Evolutionary conservation across 2,113 vertebrate genomes (phyloP).

Genomic region (Corythornis cristatus): DNA sequence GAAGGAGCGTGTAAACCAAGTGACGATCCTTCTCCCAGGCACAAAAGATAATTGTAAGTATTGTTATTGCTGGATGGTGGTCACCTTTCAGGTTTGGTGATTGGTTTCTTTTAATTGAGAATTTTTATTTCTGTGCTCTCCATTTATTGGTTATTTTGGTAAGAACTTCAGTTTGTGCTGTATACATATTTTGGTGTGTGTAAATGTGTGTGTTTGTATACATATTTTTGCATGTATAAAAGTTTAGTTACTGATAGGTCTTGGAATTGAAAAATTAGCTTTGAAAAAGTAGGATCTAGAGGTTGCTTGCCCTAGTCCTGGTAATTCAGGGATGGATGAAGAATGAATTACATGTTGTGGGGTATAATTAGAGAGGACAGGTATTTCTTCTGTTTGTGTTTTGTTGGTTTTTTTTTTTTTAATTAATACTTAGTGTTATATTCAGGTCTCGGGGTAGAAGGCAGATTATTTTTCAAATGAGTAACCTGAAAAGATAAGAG

Average conservation of each 20-base stretch:
- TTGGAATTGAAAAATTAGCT: not conserved
- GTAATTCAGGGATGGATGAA: not conserved
- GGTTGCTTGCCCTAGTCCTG: not conserved
- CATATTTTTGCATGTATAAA: not conserved
- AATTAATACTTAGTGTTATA: not conserved
- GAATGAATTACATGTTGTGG: not conserved
- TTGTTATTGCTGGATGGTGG: not conserved
- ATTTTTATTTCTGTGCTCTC: not conserved
- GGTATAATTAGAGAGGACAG: not conserved
- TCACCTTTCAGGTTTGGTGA: not conserved
- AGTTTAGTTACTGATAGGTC: not conserved
- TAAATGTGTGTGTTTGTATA: not conserved
- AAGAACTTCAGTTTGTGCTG: not conserved
- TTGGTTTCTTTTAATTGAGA: not conserved
- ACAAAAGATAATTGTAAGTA: constrained; percentile 47
- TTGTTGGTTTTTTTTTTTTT: not conserved
- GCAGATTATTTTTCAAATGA: not conserved
- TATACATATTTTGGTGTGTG: not conserved
- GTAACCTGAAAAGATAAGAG: not conserved
- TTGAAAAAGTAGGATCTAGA: not conserved
- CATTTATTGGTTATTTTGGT: not conserved
- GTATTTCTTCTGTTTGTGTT: not conserved
- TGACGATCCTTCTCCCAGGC: not conserved
- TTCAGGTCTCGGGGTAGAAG: not conserved
- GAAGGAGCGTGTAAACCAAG: not conserved